Base-by-base conservation (phyloP, 2,797 vertebrate species). In the Salmo trutta region DNA sequence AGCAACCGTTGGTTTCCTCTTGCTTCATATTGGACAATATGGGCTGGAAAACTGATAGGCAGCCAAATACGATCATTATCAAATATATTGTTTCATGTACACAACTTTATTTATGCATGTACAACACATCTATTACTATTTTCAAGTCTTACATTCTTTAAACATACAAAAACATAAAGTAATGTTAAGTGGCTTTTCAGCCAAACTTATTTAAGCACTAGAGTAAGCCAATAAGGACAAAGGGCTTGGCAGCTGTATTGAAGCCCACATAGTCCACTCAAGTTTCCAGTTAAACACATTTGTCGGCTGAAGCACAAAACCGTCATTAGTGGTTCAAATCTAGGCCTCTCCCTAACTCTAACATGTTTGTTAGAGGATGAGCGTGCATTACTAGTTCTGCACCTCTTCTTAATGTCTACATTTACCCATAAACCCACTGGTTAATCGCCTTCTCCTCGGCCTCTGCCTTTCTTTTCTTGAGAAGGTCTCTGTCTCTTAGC, bases 381-480 rank as follows among this genome's bases (percentile, higher is more conserved):
- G 36, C 1, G n/a, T 14, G 12, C 56, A 59, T 52, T 0, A 51
- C 51, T 21, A 41, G 36, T 47, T 70, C 52, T 64, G 14, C 12
- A 17, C n/a, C 14, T 62, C 10, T 74, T 5, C 19, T 74, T 4
- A 74, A 71, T 82, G n/a, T 56, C 82, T 68, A 88, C 81, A 90
- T 93, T 93, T 98, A 99, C 97, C 96, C 94, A 73, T 92, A 88
- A 89, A 95, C 87, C 96, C 96, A 97, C 88, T 96, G 94, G 82
- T 91, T 82, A 73, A 91, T 95, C 27, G 96, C 93, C 90, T 95
- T 97, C 79, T 96, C 94, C 56, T 95, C 91, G 1, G 93, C 95
- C 92, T 98, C 96, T 0, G 94, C 95, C 88, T 92, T 98, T 87
- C 95, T 97, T 88, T 97, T 98, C 81, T 89, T 95, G 79, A 99